Evolutionary conservation across 2,888 invertebrate species (phyloP), one percentile per base, ranked within the genome.

Genomic region (Aphidius colemani): DNA sequence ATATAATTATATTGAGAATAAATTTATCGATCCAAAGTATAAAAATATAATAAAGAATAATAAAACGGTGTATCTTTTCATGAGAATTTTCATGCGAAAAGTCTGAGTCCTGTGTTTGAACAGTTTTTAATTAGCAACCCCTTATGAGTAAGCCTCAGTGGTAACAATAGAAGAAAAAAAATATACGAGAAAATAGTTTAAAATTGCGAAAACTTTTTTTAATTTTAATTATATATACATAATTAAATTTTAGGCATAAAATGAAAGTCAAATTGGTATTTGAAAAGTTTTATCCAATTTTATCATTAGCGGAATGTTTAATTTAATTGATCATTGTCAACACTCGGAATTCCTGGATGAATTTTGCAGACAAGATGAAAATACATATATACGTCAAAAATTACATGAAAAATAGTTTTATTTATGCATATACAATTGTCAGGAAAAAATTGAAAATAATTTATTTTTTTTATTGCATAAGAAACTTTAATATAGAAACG

Each of bases 121-220:
- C 65, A 65, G 61, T 65, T 65, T 65, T 65, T 65, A 65, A 65
- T 65, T 65, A 65, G 65, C 65, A 61, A 65, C 46, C 53, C 61
- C 56, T 56, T 56, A 51, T 51, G 56, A 55, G 59, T 57, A 57
- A 57, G 57, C 46, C 57, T 30, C 18, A 11, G 5, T 11, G 57
- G 45, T n/a, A 18, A 30, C 30, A 45, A 45, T 18, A 9, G 53
- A 39, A 9, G 5, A 10, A 46, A 39, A n/a, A 46, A 13, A 13
- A 48, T 13, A 8, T 13, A 13, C 3, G 13, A 8, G 5, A 30
- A 30, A 30, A 30, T 30, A 30, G 30, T 30, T 30, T 30, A 13
- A 46, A 46, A 11, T 13, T 18, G 13, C 13, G 1, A 48, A 40
- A 11, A 10, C 56, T 60, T 50, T 57, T 46, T 48, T 10, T 11